Conservation (phyloP, 2,888 invertebrate genomes). For the Calameuta filiformis region DNA sequence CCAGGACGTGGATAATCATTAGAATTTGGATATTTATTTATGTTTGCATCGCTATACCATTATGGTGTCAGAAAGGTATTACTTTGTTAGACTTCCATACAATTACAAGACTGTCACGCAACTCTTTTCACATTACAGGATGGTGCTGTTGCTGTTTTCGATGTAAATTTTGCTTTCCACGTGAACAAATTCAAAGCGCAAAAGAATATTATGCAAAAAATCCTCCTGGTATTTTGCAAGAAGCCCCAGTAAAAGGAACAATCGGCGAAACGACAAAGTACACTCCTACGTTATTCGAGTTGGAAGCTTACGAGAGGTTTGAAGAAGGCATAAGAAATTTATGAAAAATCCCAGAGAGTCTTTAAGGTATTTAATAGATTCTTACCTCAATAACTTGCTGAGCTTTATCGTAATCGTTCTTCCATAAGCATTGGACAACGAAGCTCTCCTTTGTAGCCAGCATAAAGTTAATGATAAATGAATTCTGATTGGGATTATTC, state of each 20-base stretch:
- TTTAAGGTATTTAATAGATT: conserved; percentile 20
- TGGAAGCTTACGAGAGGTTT: conserved; percentile 70
- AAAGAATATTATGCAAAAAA: conserved; percentile 70
- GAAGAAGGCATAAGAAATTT: conserved; percentile 71
- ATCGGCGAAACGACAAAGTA: conserved; percentile 60
- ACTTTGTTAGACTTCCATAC: conserved; percentile 14
- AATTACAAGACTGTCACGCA: background rate
- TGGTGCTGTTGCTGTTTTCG: conserved; percentile 73
- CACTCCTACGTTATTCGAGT: conserved; percentile 70
- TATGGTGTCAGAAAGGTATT: conserved; percentile 68
- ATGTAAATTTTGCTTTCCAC: conserved; percentile 72
- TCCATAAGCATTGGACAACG: conserved; percentile 80
- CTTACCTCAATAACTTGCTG: conserved; percentile 84
- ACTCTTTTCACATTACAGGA: conserved; percentile 59
- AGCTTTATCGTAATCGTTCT: conserved; percentile 79
- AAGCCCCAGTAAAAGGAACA: conserved; percentile 46
- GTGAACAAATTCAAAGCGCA: conserved; percentile 68
- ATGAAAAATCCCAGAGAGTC: conserved; percentile 36
- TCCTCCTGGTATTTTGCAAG: conserved; percentile 70
- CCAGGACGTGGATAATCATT: conserved; percentile 55
- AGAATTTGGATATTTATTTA: conserved; percentile 66
- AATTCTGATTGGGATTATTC: conserved; percentile 12
- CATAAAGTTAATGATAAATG: conserved; percentile 75
- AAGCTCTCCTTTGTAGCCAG: conserved; percentile 80
- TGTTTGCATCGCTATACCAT: conserved; percentile 65